These are phyloP conservation scores for Brachionus koreanus DNA, from an alignment of 1,140 invertebrate species.

Conservation along the genomic window DNA sequence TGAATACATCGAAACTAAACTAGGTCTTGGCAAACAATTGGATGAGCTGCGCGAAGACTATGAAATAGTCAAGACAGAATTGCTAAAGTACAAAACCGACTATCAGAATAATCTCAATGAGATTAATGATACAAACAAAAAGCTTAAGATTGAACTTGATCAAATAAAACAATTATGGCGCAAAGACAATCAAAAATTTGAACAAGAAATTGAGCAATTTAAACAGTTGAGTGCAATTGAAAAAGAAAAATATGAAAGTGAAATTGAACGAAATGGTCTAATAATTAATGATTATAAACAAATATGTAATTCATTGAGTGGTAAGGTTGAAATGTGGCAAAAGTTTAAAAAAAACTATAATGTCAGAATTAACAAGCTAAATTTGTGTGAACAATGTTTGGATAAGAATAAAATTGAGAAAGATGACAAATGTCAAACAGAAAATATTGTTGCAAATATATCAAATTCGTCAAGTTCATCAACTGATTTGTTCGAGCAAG, in stretches of 20 bases:
- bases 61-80: conserved; percentile 12
- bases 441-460: background rate
- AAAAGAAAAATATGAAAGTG: background rate
- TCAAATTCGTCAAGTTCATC: background rate
- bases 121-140: conserved; percentile 32
- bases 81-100: conserved; percentile 27
- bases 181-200: conserved; percentile 14
- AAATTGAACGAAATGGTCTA: conserved; percentile 1
- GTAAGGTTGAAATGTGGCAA: conserved; percentile 22
- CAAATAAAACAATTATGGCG: conserved; percentile 32
- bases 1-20: conserved; percentile 65
- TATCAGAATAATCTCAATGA: conserved; percentile 37
- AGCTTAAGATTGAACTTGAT: conserved; percentile 26
- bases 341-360: conserved; percentile 9
- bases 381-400: background rate
- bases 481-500: background rate
- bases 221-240: background rate
- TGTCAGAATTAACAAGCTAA: background rate
- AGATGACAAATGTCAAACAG: background rate
- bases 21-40: conserved; percentile 61
- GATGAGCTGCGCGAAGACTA: conserved; percentile 58
- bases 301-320: conserved; percentile 33
- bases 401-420: background rate
- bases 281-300: conserved; percentile 37
- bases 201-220: conserved; percentile 2